Conservation (phyloP, 2,797 vertebrate genomes). For the Mustela erminea region DNA sequence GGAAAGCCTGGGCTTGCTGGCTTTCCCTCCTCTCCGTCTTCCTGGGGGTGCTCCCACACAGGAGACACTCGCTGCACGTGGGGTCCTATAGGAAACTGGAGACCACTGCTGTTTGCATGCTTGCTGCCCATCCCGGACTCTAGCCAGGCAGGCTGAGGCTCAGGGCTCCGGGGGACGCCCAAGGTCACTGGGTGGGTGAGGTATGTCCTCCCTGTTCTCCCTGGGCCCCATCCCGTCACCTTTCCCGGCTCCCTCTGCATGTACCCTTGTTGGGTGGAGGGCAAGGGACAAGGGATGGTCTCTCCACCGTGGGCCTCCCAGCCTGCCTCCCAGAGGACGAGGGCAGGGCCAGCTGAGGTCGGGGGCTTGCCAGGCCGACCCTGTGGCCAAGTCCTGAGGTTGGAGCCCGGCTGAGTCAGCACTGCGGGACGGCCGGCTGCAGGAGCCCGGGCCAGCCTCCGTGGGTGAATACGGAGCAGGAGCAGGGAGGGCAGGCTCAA, state of each 20-base stretch:
- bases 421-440: fast-evolving
- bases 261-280: neutral
- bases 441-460: fast-evolving
- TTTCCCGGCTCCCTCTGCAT: neutral
- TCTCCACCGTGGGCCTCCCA: fast-evolving
- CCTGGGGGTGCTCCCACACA: fast-evolving
- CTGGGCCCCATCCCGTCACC: fast-evolving
- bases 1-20: neutral
- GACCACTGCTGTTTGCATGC: neutral
- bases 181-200: neutral
- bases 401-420: slow-evolving; percentile 81
- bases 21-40: neutral
- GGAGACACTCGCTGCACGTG: fast-evolving
- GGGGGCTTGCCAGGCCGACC: neutral
- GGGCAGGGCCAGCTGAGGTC: slow-evolving; percentile 17
- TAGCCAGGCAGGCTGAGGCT: fast-evolving
- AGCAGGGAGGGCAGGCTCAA: fast-evolving
- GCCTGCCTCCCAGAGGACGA: neutral
- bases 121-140: fast-evolving
- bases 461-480: neutral
- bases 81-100: fast-evolving
- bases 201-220: fast-evolving
- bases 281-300: fast-evolving
- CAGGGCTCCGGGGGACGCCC: fast-evolving
- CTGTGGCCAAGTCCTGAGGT: neutral